Evolutionary conservation across 2,888 invertebrate species (phyloP), one percentile per base, ranked within the genome.

Genomic region (Agrotis ipsilon): DNA sequence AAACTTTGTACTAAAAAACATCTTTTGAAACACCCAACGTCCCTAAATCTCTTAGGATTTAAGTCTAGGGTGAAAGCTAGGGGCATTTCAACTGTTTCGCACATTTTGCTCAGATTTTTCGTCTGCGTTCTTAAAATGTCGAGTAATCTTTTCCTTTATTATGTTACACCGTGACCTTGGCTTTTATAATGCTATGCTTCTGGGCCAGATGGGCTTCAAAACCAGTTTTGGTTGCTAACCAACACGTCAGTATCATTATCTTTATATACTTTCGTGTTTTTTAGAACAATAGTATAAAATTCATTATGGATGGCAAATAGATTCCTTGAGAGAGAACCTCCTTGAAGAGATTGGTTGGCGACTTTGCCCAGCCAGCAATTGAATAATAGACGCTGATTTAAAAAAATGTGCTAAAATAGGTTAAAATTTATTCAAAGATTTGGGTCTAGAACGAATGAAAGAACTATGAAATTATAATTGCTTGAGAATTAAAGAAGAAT

Each of bases 11-110:
- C 61, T 45, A 59, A 43, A 76, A 65, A 68, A 79, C 63, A 65
- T 65, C 63, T 76, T 76, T 68, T 81, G 51, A 48, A 76, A 60
- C 66, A 65, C n/a, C 24, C 39, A 13, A 61, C 49, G 49, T n/a
- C 43, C 62, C 19, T 7, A 65, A 75, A 80, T 75, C 58, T 65
- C 51, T 43, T 2, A 48, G 39, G 24, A 60, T 57, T 80, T 66
- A 80, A 39, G 32, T 62, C 21, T 49, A 45, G 16, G 21, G 51
- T 52, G 24, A 81, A 64, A 67, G 16, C 19, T 19, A 59, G 24
- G 48, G n/a, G 16, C 14, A 66, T 76, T 70, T 63, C 46, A 54
- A 54, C 51, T 7, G 59, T 13, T 58, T 62, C 24, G 13, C 58
- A 58, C 52, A n/a, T 58, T 65, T 45, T 27, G 21, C 16, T 51